phyloP scores from a whole-genome alignment of 2,113 vertebrate genomes.

The Muscicapa adusta region DNA sequence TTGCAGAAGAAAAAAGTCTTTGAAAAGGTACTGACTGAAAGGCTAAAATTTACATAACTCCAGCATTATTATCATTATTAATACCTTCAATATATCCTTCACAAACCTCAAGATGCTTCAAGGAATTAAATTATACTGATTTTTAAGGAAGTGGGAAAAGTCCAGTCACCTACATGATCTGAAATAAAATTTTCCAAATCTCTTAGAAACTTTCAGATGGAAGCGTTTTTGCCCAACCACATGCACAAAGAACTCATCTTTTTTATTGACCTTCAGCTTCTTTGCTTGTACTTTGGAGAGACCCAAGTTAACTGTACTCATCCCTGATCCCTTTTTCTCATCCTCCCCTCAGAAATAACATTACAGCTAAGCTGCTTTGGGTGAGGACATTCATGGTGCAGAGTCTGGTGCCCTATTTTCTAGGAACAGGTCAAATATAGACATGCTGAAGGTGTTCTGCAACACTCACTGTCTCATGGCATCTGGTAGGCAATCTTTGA shows the following conservation, averaged over 20 bases:
- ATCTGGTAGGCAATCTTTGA: background rate
- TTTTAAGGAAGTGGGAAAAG: constrained; percentile 4
- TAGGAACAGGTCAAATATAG: background rate
- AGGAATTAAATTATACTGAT: constrained; percentile 2
- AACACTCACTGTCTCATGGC: background rate
- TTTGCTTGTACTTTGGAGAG: background rate
- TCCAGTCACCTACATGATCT: background rate
- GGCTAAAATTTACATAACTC: constrained; percentile 55
- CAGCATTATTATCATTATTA: constrained; percentile 31
- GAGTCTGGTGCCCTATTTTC: background rate
- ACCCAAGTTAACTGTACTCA: background rate
- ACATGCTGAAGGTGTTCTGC: background rate
- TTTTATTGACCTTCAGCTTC: background rate
- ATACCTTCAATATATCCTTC: constrained; percentile 6
- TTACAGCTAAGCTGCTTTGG: background rate
- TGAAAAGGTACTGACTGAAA: constrained; percentile 2
- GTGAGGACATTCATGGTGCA: background rate
- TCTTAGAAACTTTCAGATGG: background rate
- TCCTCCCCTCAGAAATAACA: background rate
- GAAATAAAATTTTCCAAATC: constrained; percentile 15
- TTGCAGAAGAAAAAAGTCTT: background rate
- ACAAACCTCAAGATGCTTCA: constrained; percentile 6
- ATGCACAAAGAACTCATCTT: background rate
- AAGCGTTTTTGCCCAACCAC: background rate
- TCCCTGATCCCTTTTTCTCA: background rate